Conservation (phyloP, 2,888 invertebrate species). For the Amblyjoppa fuscipennis region DNA sequence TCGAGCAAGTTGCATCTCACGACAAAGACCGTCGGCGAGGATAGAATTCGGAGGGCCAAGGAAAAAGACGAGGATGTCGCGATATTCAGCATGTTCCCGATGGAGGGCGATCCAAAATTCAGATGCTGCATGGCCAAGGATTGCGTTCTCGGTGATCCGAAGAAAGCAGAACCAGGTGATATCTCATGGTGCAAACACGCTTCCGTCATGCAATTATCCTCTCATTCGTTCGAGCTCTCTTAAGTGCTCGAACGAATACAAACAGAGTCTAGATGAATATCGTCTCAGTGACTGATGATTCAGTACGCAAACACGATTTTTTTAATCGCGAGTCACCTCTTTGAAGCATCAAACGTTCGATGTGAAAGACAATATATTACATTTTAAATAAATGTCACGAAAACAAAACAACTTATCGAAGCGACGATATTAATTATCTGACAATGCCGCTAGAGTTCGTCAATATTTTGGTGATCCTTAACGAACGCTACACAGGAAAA, state of each 20-base stretch:
- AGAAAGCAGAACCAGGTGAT: constrained; percentile 92
- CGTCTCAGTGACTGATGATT: neutral
- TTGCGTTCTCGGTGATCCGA: constrained; percentile 92
- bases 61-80: constrained; percentile 95
- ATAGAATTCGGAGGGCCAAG: constrained; percentile 91
- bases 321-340: neutral
- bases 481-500: too few relatives aligned
- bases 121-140: constrained; percentile 91
- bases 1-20: constrained; percentile 89
- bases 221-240: neutral
- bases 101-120: constrained; percentile 91
- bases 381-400: too few relatives aligned
- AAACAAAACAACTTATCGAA: too few relatives aligned
- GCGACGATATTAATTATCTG: too few relatives aligned
- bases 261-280: neutral
- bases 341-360: too few relatives aligned
- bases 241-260: neutral
- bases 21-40: constrained; percentile 93
- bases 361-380: too few relatives aligned
- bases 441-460: too few relatives aligned
- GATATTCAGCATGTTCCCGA: constrained; percentile 93
- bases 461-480: too few relatives aligned
- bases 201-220: neutral
- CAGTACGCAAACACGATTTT: neutral
- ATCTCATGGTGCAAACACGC: neutral